A percentile compares a stretch with the other conserved stretches of the same genome.
phyloP scores from a whole-genome alignment of 2,797 vertebrate genomes.

The Poecilia picta region DNA sequence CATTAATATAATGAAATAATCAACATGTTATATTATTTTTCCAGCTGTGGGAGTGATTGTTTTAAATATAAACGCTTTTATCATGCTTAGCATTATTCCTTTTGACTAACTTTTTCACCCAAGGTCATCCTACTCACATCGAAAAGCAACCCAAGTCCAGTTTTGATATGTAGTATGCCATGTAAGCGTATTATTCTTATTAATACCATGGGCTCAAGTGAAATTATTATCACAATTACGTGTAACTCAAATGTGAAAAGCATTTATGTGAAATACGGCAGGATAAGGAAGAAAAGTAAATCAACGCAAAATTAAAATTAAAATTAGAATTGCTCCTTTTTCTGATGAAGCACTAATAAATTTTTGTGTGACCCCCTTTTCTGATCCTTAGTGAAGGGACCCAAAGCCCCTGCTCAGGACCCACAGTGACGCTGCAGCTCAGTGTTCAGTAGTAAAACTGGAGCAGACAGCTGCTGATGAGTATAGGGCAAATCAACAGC shows the following conservation, averaged over 20 bases:
- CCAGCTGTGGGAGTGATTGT: background rate
- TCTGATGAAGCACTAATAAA: background rate
- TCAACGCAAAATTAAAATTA: background rate
- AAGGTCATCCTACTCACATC: background rate
- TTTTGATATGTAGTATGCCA: background rate
- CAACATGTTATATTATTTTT: background rate
- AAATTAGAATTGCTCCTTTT: background rate
- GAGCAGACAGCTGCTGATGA: slow-evolving; percentile 25
- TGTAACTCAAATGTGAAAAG: background rate
- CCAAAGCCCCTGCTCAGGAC: background rate
- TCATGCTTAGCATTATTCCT: background rate
- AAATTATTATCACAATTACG: background rate
- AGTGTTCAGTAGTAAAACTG: slow-evolving; percentile 25
- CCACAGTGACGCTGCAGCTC: background rate
- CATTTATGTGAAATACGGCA: background rate
- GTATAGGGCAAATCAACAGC: slow-evolving; percentile 41
- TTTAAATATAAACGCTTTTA: background rate
- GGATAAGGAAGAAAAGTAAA: background rate
- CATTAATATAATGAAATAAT: background rate
- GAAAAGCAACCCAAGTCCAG: background rate
- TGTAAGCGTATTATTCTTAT: background rate
- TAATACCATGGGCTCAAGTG: background rate
- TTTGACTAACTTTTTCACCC: background rate
- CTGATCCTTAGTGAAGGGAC: background rate
- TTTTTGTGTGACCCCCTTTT: background rate